Conservation (phyloP, 2,113 vertebrate species). For the Arenaria interpres region DNA sequence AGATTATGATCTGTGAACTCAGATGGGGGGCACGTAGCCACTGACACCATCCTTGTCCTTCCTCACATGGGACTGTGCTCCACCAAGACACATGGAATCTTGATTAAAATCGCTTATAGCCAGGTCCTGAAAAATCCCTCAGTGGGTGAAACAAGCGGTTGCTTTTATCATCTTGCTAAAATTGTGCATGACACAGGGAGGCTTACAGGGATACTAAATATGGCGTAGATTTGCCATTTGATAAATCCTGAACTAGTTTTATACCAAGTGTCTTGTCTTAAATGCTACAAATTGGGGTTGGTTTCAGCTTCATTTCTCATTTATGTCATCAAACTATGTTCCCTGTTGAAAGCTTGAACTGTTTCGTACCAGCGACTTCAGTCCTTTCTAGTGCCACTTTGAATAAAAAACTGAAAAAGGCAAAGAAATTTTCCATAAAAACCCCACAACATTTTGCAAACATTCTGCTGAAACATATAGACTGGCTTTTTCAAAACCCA, state of each 20-base stretch:
- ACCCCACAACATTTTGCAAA: not conserved
- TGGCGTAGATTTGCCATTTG: not conserved
- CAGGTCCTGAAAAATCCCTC: not conserved
- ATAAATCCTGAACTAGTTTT: not conserved
- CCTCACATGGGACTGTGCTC: not conserved
- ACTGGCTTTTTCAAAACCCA: not conserved
- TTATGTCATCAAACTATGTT: not conserved
- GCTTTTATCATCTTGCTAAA: not conserved
- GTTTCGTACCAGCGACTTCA: not conserved
- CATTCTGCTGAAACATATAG: not conserved
- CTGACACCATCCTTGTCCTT: not conserved
- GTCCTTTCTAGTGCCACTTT: not conserved
- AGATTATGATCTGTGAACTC: not conserved
- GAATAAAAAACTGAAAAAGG: not conserved
- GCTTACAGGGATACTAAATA: not conserved
- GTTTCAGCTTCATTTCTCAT: not conserved
- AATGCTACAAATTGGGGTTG: not conserved
- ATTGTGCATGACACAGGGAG: not conserved
- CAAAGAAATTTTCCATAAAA: not conserved
- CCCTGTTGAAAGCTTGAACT: not conserved
- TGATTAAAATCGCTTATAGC: not conserved
- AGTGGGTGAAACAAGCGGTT: not conserved
- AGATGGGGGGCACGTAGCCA: accelerated
- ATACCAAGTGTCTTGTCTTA: not conserved
- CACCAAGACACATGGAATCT: not conserved